Conservation (phyloP, 2,888 invertebrate genomes). For the Limulus polyphemus region DNA sequence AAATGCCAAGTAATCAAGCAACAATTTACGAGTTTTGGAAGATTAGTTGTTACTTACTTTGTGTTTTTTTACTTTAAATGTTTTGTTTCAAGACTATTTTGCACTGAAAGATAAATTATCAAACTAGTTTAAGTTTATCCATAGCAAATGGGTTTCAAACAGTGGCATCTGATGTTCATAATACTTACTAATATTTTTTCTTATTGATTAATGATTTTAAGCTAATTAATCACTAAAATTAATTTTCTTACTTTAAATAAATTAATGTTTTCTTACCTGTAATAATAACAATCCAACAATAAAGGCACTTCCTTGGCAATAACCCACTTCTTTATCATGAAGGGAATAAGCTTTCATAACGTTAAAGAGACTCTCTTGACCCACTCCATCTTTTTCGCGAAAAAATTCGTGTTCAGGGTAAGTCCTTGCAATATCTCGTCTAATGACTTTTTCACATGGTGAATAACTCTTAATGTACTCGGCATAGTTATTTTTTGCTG, state of each 20-base stretch:
- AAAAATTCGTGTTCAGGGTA: conserved; percentile 99
- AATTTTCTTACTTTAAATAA: too few relatives aligned
- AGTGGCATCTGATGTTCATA: too few relatives aligned
- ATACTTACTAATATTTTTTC: too few relatives aligned
- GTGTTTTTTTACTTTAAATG: too few relatives aligned
- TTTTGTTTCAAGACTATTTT: too few relatives aligned
- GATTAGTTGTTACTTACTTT: too few relatives aligned
- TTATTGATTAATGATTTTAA: conserved; percentile 3
- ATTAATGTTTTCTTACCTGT: conserved; percentile 53
- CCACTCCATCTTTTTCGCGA: conserved; percentile 93
- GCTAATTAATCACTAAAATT: neutral
- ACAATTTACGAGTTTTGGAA: too few relatives aligned
- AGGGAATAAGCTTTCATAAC: conserved; percentile 99
- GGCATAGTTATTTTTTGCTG: conserved; percentile 84
- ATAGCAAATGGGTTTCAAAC: too few relatives aligned
- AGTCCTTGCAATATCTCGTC: conserved; percentile 92
- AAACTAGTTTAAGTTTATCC: too few relatives aligned
- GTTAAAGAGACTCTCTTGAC: conserved; percentile 95
- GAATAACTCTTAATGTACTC: conserved; percentile 93
- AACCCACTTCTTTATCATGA: conserved; percentile 90
- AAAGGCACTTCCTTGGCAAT: conserved; percentile 97
- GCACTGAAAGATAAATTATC: too few relatives aligned
- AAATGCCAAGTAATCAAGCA: too few relatives aligned
- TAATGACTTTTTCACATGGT: conserved; percentile 92
- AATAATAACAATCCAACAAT: conserved; percentile 95